A percentile compares a stretch with the other conserved stretches of the same genome.
Evolutionary conservation across 1,140 invertebrate genomes (phyloP).

Genomic region (Drosophila ficusphila): DNA sequence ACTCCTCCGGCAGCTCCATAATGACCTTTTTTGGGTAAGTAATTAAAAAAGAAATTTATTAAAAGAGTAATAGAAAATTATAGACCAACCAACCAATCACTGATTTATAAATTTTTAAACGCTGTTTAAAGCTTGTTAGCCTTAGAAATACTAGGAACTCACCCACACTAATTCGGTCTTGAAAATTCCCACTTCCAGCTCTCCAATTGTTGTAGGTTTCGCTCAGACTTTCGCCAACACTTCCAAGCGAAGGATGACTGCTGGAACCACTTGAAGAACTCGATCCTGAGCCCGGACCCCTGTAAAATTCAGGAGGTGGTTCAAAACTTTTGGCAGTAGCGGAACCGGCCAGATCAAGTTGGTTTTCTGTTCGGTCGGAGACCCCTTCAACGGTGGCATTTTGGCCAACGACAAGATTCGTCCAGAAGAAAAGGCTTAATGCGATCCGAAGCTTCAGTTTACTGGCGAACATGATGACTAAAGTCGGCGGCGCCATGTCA

Average conservation of each 20-base stretch:
- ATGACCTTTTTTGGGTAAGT: conserved; percentile 31
- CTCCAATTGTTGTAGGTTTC: conserved; percentile 71
- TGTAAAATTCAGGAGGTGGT: conserved; percentile 69
- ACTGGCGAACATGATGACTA: conserved; percentile 61
- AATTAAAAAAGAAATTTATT: too few relatives aligned
- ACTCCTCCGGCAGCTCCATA: conserved; percentile 31
- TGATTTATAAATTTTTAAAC: too few relatives aligned
- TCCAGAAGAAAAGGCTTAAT: conserved; percentile 31
- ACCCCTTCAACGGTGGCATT: conserved; percentile 27
- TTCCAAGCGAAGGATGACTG: conserved; percentile 39
- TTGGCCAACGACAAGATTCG: conserved; percentile 11
- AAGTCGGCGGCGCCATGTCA: conserved; percentile 42
- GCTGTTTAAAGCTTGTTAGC: too few relatives aligned
- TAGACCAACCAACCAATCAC: too few relatives aligned
- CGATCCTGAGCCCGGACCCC: conserved; percentile 51
- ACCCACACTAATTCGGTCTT: conserved; percentile 78
- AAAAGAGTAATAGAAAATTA: too few relatives aligned
- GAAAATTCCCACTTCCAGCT: conserved; percentile 8
- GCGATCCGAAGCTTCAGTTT: conserved; percentile 45
- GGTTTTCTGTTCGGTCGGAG: conserved; percentile 10
- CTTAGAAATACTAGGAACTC: too few relatives aligned
- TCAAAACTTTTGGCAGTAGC: conserved; percentile 66
- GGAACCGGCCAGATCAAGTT: conserved; percentile 41
- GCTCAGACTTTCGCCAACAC: conserved; percentile 55
- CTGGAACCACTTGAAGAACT: conserved; percentile 21